phyloP scores from a whole-genome alignment of 2,113 vertebrate species.

The Butastur rufipennis region DNA sequence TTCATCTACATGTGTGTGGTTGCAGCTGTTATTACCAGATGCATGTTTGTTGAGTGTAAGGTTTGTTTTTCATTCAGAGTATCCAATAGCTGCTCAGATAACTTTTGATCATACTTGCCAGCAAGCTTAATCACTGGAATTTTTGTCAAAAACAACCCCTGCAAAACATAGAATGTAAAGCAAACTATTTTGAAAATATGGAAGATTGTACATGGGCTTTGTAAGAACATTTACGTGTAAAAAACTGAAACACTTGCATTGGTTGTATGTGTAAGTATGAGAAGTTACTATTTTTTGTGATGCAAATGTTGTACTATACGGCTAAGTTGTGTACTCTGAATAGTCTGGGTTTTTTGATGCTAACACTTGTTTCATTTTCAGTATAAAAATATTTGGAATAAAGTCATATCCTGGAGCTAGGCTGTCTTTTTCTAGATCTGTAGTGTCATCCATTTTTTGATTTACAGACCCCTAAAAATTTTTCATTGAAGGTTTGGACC shows the following conservation, averaged over 20 bases:
- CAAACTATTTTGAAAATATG: neutral
- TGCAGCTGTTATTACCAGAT: conserved; percentile 44
- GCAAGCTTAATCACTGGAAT: neutral
- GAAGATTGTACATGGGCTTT: neutral
- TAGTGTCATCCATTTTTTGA: neutral
- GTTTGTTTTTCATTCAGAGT: neutral
- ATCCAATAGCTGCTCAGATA: neutral
- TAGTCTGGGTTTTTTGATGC: neutral
- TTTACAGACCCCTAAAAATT: neutral
- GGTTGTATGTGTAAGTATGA: neutral
- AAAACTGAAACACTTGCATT: neutral
- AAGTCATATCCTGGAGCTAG: neutral
- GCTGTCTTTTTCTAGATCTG: neutral
- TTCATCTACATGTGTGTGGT: neutral
- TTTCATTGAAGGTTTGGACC: neutral
- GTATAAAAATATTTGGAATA: neutral
- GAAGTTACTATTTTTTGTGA: neutral
- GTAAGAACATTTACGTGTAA: neutral
- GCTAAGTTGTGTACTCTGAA: neutral
- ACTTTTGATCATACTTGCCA: neutral
- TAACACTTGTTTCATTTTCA: neutral
- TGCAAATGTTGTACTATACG: neutral
- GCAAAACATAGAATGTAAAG: neutral
- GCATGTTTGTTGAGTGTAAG: neutral
- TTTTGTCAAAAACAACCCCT: neutral